A percentile compares a stretch with the other conserved stretches of the same genome.
Evolutionary conservation across 2,113 vertebrate genomes (phyloP).

Genomic region (Cettia cetti): DNA sequence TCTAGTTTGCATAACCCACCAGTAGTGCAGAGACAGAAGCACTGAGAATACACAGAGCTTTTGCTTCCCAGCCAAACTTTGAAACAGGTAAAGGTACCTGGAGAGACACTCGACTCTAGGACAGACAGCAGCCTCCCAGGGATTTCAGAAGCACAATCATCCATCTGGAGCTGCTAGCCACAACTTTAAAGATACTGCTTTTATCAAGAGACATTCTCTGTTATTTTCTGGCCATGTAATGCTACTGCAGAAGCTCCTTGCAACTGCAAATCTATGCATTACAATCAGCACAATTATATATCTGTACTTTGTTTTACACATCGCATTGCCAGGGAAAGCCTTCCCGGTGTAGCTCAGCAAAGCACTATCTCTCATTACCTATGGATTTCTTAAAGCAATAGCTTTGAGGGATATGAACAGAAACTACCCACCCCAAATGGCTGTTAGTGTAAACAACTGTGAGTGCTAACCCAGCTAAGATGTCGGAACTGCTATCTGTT

Average conservation of each 20-base stretch:
- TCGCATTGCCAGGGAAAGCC: neutral
- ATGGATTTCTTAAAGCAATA: neutral
- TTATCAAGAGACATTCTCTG: neutral
- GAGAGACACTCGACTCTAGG: accelerated
- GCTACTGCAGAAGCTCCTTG: neutral
- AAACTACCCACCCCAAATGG: neutral
- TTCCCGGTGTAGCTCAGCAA: neutral
- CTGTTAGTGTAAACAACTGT: neutral
- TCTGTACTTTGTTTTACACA: neutral
- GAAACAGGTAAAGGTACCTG: neutral
- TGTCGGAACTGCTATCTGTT: slow-evolving; percentile 21
- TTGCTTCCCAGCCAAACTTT: neutral
- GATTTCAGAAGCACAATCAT: neutral
- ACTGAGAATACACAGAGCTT: neutral
- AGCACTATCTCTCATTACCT: neutral
- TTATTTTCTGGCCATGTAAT: neutral
- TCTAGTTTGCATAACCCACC: neutral
- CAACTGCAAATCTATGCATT: neutral
- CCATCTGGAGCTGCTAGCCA: neutral
- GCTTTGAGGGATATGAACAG: neutral
- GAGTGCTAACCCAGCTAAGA: slow-evolving; percentile 13
- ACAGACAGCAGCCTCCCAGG: neutral
- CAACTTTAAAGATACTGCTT: neutral
- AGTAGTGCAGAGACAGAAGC: neutral
- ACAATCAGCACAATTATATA: neutral